Percentiles rank a stretch among this genome's conserved stretches.
phyloP scores from a whole-genome alignment of 1,140 invertebrate species.

The Caerostris extrusa region DNA sequence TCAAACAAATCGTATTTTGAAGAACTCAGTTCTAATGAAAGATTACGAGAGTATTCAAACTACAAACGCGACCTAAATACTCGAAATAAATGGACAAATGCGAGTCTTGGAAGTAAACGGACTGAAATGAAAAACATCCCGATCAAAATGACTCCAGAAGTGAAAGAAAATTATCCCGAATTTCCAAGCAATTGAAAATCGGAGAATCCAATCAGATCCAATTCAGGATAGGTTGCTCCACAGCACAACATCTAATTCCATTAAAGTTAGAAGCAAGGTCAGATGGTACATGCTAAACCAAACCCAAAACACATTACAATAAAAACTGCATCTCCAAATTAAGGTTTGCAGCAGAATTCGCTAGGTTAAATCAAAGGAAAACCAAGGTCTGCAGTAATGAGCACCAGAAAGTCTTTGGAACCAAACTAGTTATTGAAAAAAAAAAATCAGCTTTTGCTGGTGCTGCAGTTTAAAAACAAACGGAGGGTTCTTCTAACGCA shows the following conservation, averaged over 20 bases:
- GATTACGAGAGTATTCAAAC: too few species aligned
- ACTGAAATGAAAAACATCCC: neutral
- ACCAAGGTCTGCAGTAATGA: neutral
- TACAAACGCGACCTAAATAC: too few species aligned
- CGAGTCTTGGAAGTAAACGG: neutral
- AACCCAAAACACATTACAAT: neutral
- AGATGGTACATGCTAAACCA: neutral
- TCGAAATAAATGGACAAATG: too few species aligned
- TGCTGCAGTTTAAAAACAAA: constrained; percentile 11
- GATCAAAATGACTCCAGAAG: neutral
- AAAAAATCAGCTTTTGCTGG: neutral
- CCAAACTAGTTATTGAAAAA: neutral
- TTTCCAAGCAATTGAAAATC: neutral
- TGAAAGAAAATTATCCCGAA: neutral
- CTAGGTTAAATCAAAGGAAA: neutral
- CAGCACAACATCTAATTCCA: neutral
- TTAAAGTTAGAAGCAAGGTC: constrained; percentile 3
- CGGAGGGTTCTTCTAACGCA: neutral
- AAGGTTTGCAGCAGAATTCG: neutral
- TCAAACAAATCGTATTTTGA: too few species aligned
- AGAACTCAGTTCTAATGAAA: too few species aligned
- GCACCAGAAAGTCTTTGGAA: neutral
- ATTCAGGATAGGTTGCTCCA: neutral
- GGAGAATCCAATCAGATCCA: neutral
- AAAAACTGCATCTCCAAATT: constrained; percentile 37